Evolutionary conservation across 1,140 invertebrate genomes (phyloP), one percentile per base, ranked within the genome.

Genomic region (Drosophila simulans): DNA sequence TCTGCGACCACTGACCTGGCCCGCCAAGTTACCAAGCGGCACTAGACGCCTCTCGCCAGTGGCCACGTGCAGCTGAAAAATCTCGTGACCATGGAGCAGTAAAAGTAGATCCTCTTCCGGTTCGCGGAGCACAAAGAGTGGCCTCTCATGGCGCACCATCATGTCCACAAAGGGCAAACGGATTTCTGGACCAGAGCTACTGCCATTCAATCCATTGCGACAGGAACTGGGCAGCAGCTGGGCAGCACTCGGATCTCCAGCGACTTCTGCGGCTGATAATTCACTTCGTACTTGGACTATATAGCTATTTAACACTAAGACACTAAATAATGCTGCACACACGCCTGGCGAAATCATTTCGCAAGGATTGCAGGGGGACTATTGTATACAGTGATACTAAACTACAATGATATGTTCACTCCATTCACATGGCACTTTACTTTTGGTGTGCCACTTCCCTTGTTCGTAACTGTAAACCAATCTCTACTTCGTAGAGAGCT

Each of bases 81-180:
- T 54, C 54, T 91, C 80, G 3, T 79, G 40, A 40, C 90, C 90
- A 34, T 91, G 83, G 7, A 91, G 55, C 34, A 91, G 52, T 35
- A 90, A 63, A 8, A 91, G 37, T 45, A 76, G n/a, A 11, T 80
- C 53, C 35, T 63, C 48, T 12, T 70, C 46, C 15, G 56, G 40
- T 13, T 88, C 76, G 11, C 79, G 83, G 11, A 91, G 56, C 52
- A 91, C 34, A n/a, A 63, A 73, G 0, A 91, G 25, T 0, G 56
- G 71, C 3, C 59, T 46, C 45, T 91, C 72, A 27, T 80, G 65
- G 4, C 53, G 55, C 51, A 91, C 15, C 37, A 78, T 60, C 65
- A 91, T 78, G 59, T 91, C 90, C 78, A 91, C 76, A 39, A 91
- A 91, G 8, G 90, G 90, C 34, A 90, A 25, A 15, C 45, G 70